Evolutionary conservation across 2,888 invertebrate genomes (phyloP), one percentile per base, ranked within the genome.

Genomic region (Scaptomyza cyrtandrae): DNA sequence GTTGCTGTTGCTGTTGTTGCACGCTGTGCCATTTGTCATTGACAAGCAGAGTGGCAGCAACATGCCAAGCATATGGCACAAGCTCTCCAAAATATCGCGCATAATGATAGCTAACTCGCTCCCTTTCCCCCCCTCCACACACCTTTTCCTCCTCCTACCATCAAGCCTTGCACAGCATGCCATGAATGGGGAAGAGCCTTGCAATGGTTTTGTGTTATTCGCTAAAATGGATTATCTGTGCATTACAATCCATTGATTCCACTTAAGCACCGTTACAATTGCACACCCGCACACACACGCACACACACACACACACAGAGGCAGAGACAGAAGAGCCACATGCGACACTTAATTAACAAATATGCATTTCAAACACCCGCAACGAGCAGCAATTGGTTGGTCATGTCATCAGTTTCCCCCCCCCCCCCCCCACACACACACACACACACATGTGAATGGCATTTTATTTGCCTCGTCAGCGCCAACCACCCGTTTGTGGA

Each of bases 171-270:
- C 24, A 24, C 39, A 43, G 27, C 50, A 45, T 49, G 44, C 35
- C 46, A 44, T 35, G 54, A 35, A 27, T 31, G 10, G 4, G 16
- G 1, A 3, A 19, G 29, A 37, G 45, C 41, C 24, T 29, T 57
- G 71, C 59, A 31, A 50, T 33, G 54, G 60, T 37, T 50, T 50
- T 50, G 72, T 62, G 75, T 68, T 72, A 65, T 70, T 75, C 41
- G 64, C 76, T 85, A 74, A 74, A 86, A 80, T 75, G 86, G 85
- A 88, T 88, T 88, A 87, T 86, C 89, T 84, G 73, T 80, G 80
- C 80, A 89, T 89, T 82, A 87, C 87, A 89, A 87, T 87, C 86
- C 87, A 86, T 86, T 86, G 86, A 89, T 86, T 82, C 82, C 88
- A 84, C 85, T 88, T 88, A 88, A 88, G 85, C 89, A 88, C 87